A percentile compares a stretch with the other conserved stretches of the same genome.
phyloP scores from a whole-genome alignment of 2,113 vertebrate genomes.

The Calonectris borealis region DNA sequence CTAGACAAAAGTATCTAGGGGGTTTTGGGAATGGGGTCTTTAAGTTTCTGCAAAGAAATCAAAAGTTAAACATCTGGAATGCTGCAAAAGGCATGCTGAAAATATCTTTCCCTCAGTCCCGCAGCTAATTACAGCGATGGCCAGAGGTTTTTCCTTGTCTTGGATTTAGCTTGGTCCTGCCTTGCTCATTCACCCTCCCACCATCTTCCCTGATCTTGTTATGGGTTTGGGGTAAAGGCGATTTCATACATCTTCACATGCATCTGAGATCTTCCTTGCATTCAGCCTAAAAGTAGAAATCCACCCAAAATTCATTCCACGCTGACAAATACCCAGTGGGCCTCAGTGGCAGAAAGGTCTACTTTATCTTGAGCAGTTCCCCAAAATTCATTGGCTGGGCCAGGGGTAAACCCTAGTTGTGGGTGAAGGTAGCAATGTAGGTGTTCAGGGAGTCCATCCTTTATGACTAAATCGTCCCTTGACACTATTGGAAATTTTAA shows the following conservation, averaged over 20 bases:
- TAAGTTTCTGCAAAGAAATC: neutral
- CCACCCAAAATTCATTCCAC: neutral
- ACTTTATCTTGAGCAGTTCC: neutral
- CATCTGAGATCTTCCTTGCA: neutral
- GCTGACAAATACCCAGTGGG: neutral
- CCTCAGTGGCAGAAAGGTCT: neutral
- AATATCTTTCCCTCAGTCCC: neutral
- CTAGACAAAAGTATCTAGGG: neutral
- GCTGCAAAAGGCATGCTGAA: neutral
- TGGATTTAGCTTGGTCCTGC: neutral
- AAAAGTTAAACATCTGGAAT: neutral
- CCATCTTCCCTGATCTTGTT: neutral
- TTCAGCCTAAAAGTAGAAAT: neutral
- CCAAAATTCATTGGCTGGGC: neutral
- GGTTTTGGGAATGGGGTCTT: neutral
- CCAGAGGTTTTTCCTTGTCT: neutral
- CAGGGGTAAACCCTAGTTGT: neutral
- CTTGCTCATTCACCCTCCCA: neutral
- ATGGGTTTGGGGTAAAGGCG: neutral
- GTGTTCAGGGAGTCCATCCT: neutral
- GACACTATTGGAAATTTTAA: neutral
- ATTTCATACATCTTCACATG: neutral
- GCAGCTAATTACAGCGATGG: accelerated
- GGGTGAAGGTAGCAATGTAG: neutral
- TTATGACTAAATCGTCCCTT: neutral